These are phyloP conservation scores for Campoplex capitator DNA, from an alignment of 2,888 invertebrate genomes.

Conservation along the genomic window DNA sequence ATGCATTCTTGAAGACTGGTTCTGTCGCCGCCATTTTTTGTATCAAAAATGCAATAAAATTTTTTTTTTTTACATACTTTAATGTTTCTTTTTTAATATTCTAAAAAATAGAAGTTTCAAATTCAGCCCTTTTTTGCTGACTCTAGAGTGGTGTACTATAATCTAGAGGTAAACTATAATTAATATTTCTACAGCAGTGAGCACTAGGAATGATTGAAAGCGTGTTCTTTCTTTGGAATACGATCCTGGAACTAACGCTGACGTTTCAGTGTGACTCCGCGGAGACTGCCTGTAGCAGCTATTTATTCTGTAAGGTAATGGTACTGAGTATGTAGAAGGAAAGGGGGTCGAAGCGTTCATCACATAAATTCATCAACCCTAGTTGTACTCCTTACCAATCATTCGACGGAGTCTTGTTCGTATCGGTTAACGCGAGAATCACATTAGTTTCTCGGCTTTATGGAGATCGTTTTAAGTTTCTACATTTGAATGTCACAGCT, in stretches of 20 bases:
- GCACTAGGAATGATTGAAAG: too few relatives aligned
- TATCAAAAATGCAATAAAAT: too few relatives aligned
- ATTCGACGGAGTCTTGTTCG: conserved; percentile 34
- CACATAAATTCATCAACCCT: conserved; percentile 67
- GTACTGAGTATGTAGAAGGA: background rate
- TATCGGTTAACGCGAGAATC: conserved; percentile 27
- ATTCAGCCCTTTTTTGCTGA: too few relatives aligned
- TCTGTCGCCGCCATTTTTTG: too few relatives aligned
- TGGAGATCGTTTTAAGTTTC: background rate
- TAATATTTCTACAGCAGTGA: background rate
- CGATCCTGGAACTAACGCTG: background rate
- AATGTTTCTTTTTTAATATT: too few relatives aligned
- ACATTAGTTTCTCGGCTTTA: conserved; percentile 33
- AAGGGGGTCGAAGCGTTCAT: conserved; percentile 62
- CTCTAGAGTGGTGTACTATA: too few relatives aligned
- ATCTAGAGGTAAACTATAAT: too few relatives aligned
- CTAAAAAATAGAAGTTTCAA: too few relatives aligned
- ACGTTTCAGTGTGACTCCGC: background rate
- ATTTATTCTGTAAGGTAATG: background rate
- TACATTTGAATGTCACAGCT: background rate
- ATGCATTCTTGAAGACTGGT: too few relatives aligned
- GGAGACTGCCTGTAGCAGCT: background rate
- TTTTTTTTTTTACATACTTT: too few relatives aligned
- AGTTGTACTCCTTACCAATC: conserved; percentile 34
- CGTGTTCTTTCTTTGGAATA: background rate